Percentiles rank a stretch among this genome's conserved stretches.
These are phyloP conservation scores for Phoeniculus purpureus DNA, from an alignment of 2,797 vertebrate species.

Conservation along the genomic window DNA sequence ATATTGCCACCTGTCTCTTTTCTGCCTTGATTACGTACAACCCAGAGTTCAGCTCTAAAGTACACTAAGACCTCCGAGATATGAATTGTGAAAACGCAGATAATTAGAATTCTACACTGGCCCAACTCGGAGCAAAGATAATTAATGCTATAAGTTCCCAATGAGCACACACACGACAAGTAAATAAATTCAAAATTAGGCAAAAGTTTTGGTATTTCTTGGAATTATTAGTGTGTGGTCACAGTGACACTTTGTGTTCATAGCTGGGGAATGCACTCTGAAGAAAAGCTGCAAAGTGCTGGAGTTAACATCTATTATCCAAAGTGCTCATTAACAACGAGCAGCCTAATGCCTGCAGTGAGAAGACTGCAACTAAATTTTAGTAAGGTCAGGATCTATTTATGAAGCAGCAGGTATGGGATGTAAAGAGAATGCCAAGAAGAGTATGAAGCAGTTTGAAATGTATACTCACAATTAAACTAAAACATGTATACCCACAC, in stretches of 20 bases:
- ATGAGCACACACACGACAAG: slow-evolving; percentile 6
- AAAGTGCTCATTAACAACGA: not conserved
- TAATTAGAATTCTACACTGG: slow-evolving; percentile 53
- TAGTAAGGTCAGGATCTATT: slow-evolving; percentile 30
- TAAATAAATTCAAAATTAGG: slow-evolving; percentile 65
- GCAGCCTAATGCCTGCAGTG: not conserved
- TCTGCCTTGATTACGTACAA: slow-evolving; percentile 47
- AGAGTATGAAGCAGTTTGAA: not conserved
- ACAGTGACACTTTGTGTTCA: slow-evolving; percentile 87
- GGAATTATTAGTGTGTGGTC: slow-evolving; percentile 74
- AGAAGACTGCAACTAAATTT: not conserved
- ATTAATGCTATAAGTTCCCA: slow-evolving; percentile 53
- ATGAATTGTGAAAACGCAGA: slow-evolving; percentile 31
- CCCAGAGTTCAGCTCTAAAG: not conserved
- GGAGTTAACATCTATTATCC: slow-evolving; percentile 55
- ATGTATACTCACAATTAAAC: not conserved
- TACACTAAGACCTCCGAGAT: not conserved
- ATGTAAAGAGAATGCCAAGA: slow-evolving; percentile 1
- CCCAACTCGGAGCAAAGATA: slow-evolving; percentile 39
- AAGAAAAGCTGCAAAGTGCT: not conserved
- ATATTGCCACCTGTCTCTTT: slow-evolving; percentile 51
- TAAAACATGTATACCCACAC: not conserved
- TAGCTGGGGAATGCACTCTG: slow-evolving; percentile 81
- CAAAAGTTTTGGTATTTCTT: slow-evolving; percentile 64
- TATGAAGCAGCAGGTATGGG: not conserved